Evolutionary conservation across 2,888 invertebrate species (phyloP).

Genomic region (Coenonympha glycerion): DNA sequence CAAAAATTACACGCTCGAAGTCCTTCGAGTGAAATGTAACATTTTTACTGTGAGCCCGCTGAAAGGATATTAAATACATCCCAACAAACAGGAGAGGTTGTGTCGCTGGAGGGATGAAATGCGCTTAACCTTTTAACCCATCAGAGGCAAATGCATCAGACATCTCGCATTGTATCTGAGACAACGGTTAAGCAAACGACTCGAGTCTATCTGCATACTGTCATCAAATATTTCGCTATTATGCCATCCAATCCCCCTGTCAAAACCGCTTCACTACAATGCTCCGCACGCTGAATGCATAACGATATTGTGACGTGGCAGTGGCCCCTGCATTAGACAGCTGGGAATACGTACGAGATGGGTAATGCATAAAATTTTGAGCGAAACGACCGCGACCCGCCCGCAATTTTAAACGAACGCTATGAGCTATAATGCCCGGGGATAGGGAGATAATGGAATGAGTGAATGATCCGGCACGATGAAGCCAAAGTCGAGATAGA

Average conservation of each 20-base stretch:
- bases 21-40: constrained; percentile 35
- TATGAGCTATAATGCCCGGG: constrained; percentile 28
- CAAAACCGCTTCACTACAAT: constrained; percentile 34
- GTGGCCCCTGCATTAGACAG: constrained; percentile 30
- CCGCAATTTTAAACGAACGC: constrained; percentile 31
- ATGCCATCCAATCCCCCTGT: constrained; percentile 33
- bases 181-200: constrained; percentile 18
- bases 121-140: constrained; percentile 9
- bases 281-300: constrained; percentile 28
- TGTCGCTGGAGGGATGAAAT: not conserved
- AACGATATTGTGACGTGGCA: constrained; percentile 31
- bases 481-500: constrained; percentile 19
- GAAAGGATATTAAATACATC: constrained; percentile 13
- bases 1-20: not conserved
- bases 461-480: constrained; percentile 22
- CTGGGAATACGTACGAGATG: constrained; percentile 26
- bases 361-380: constrained; percentile 41
- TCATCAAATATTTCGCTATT: constrained; percentile 31
- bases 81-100: not conserved
- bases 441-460: constrained; percentile 28
- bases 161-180: constrained; percentile 20
- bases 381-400: constrained; percentile 29
- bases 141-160: constrained; percentile 20
- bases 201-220: constrained; percentile 27
- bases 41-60: constrained; percentile 31